Evolutionary conservation across 2,113 vertebrate species (phyloP), one percentile per base, ranked within the genome.

Genomic region (Poicephalus meyeri): DNA sequence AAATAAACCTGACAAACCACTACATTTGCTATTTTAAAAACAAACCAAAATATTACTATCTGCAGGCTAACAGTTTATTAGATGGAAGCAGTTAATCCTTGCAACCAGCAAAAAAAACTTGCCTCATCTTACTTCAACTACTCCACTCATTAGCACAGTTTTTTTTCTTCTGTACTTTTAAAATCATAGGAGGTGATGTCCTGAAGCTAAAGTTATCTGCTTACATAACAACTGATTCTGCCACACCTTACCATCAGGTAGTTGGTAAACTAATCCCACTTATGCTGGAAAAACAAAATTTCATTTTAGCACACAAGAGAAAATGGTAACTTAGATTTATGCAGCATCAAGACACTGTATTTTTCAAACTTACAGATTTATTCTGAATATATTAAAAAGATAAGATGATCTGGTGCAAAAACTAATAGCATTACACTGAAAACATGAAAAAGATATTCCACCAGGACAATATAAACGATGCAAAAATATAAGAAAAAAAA

Each of bases 401-500:
- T 5, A 2, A 41, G 28, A 61, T 0, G 0, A 52, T 25, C 39
- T 78, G 24, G n/a, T 13, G 33, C n/a, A 76, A 35, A 91, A 91
- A 11, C 14, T 11, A 72, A 0, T 20, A 60, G 23, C 31, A n/a
- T 35, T 53, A 42, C 17, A 72, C 9, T 60, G 37, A 86, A 95
- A 86, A 56, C 14, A 41, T 29, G 47, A 53, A 31, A 61, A 33
- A 64, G 19, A 44, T 16, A 72, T 3, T 77, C 33, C 33, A 64
- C 47, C 26, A 55, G 20, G 13, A 68, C 25, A 35, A 29, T 3
- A 44, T 2, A 5, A n/a, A 12, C 52, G 3, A 1, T 2, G 13
- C 15, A 60, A 88, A 81, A 82, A 61, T 1, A 41, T 2, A 79
- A 63, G 4, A 13, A 44, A 80, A 70, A 49, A 19, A 33, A 55